A percentile compares a stretch with the other conserved stretches of the same genome.
Conservation (phyloP, 2,888 invertebrate genomes). For the Cynaeus angustus region DNA sequence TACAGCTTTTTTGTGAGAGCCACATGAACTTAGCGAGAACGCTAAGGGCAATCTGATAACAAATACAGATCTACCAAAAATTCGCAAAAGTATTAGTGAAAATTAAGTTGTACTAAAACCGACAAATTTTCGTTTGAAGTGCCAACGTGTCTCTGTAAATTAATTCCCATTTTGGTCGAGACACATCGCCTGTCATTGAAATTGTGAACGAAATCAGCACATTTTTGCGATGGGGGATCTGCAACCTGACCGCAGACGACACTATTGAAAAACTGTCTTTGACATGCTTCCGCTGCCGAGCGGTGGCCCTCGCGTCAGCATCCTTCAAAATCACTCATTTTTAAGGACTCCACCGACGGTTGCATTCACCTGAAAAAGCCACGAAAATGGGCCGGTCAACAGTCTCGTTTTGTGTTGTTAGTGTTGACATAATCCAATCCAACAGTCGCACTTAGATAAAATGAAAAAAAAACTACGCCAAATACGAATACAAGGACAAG, state of each 20-base stretch:
- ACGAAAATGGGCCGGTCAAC: conserved; percentile 23
- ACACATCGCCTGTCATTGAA: conserved; percentile 63
- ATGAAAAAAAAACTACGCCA: conserved; percentile 6
- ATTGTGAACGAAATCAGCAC: conserved; percentile 66
- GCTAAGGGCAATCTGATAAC: conserved; percentile 59
- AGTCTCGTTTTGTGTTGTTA: conserved; percentile 23
- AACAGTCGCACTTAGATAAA: conserved; percentile 21
- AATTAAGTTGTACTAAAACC: conserved; percentile 34
- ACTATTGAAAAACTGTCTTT: conserved; percentile 53
- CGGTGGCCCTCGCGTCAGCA: conserved; percentile 36
- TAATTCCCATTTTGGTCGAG: conserved; percentile 64
- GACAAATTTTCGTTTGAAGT: conserved; percentile 59
- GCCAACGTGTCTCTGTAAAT: conserved; percentile 61
- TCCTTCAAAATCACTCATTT: conserved; percentile 37
- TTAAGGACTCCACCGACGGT: conserved; percentile 34
- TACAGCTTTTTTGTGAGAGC: conserved; percentile 57
- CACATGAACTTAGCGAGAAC: conserved; percentile 59
- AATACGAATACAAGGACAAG: conserved; percentile 8
- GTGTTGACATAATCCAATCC: not conserved
- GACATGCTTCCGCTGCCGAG: conserved; percentile 39
- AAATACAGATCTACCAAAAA: conserved; percentile 44
- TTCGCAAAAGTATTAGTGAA: conserved; percentile 19
- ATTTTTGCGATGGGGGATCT: conserved; percentile 56
- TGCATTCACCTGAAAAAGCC: conserved; percentile 29
- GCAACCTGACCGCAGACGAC: conserved; percentile 55